Base-by-base conservation (phyloP, 2,797 vertebrate species). In the Lagorchestes hirsutus region DNA sequence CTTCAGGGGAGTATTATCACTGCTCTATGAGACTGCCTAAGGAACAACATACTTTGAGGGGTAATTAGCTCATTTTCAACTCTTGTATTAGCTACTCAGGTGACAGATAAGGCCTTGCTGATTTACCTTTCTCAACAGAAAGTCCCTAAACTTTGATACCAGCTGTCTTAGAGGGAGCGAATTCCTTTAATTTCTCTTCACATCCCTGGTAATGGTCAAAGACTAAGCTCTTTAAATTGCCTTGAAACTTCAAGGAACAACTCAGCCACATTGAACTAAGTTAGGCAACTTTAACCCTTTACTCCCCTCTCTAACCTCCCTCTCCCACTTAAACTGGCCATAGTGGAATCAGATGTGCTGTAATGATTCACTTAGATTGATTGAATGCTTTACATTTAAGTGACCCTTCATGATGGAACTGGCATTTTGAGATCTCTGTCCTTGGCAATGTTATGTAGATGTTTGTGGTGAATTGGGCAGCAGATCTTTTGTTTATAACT, bases 401-500 rank as follows among this genome's bases (percentile, higher is more conserved):
- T 93, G 92, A 52, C 67, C 57, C 55, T 94, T 4, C 54, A 95
- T 62, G 82, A 91, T 93, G 54, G 74, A 96, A 90, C 29, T 95
- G 94, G 87, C 54, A 40, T 90, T 96, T 97, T 96, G n/a, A 62
- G 29, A 91, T 57, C 90, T 11, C 74, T 93, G 16, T 24, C 54
- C 90, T 93, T 93, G 0, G 16, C 52, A 90, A 52, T 54, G 59
- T 62, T 97, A 11, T 97, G 97, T 95, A 93, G 95, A 94, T 59
- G 95, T 56, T 96, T 92, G 67, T 90, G 27, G 8, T 13, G 0
- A 95, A 54, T 90, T 58, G 74, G 74, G 96, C 87, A 91, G 56
- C 90, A 91, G 96, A 96, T 54, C 95, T 57, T 96, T 94, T 96
- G 56, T 74, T 94, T 96, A 96, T 90, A 92, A 96, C 54, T 95